Evolutionary conservation across 1,140 invertebrate genomes (phyloP).

Genomic region (Ruditapes philippinarum): DNA sequence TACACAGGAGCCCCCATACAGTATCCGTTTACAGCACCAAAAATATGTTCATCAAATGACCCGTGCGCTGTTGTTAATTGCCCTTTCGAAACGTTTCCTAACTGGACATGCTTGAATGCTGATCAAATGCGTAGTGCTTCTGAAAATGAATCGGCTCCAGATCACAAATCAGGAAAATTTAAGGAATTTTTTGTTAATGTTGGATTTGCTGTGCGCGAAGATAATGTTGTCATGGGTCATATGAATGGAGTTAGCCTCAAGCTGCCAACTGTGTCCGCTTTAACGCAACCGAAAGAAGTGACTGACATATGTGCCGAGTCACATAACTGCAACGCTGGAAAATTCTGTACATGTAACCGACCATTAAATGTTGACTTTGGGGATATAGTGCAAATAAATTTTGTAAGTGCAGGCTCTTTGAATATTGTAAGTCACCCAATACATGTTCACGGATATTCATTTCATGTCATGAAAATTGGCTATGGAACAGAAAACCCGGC

Average conservation of each 20-base stretch:
- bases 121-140: constrained; percentile 20
- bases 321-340: constrained; percentile 53
- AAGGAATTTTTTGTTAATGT: constrained; percentile 73
- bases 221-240: not conserved
- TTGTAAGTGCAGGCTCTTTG: constrained; percentile 88
- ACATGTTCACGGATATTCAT: constrained; percentile 92
- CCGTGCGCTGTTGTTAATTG: constrained; percentile 72
- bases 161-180: not conserved
- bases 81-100: constrained; percentile 61
- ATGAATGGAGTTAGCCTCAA: constrained; percentile 67
- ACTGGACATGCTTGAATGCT: constrained; percentile 57
- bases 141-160: constrained; percentile 29
- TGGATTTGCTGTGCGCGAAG: constrained; percentile 40
- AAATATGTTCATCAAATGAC: constrained; percentile 42
- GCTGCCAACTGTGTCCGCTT: constrained; percentile 58
- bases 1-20: constrained; percentile 89
- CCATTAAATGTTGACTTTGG: constrained; percentile 41
- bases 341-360: constrained; percentile 50
- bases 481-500: constrained; percentile 63
- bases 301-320: constrained; percentile 14
- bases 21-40: constrained; percentile 80
- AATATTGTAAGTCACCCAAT: constrained; percentile 89
- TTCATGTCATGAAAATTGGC: constrained; percentile 90
- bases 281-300: constrained; percentile 65
- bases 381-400: constrained; percentile 64